Evolutionary conservation across 2,797 vertebrate genomes (phyloP).

Genomic region (Acomys russatus): DNA sequence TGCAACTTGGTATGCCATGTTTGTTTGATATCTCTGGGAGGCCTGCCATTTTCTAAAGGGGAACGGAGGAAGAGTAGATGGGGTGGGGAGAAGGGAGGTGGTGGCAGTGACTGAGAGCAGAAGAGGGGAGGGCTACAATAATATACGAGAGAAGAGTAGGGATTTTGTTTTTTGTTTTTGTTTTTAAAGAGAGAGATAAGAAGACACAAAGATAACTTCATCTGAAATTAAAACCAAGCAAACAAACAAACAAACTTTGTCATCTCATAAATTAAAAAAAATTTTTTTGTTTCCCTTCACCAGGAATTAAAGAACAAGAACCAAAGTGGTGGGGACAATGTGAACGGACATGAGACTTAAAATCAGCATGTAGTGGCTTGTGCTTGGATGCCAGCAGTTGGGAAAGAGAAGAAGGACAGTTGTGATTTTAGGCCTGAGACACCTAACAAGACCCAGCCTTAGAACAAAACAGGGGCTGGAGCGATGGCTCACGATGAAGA

Average conservation of each 20-base stretch:
- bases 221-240: neutral
- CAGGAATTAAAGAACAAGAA: too few species aligned
- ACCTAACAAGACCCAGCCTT: neutral
- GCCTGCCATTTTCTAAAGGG: neutral
- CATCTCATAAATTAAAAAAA: neutral
- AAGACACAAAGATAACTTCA: constrained; percentile 5
- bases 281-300: neutral
- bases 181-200: too few species aligned
- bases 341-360: neutral
- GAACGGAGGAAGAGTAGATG: neutral
- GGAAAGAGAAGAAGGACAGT: neutral
- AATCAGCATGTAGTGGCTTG: neutral
- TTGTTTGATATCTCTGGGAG: neutral
- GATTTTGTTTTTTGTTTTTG: too few species aligned
- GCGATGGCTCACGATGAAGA: neutral
- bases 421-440: neutral
- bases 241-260: neutral
- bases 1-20: neutral
- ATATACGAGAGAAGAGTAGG: neutral
- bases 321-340: too few species aligned
- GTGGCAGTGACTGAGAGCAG: neutral
- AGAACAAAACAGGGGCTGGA: neutral
- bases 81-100: neutral
- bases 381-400: neutral
- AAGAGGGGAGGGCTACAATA: neutral